Evolutionary conservation across 2,113 vertebrate genomes (phyloP), one percentile per base, ranked within the genome.

Genomic region (Rhabdomys dilectus): DNA sequence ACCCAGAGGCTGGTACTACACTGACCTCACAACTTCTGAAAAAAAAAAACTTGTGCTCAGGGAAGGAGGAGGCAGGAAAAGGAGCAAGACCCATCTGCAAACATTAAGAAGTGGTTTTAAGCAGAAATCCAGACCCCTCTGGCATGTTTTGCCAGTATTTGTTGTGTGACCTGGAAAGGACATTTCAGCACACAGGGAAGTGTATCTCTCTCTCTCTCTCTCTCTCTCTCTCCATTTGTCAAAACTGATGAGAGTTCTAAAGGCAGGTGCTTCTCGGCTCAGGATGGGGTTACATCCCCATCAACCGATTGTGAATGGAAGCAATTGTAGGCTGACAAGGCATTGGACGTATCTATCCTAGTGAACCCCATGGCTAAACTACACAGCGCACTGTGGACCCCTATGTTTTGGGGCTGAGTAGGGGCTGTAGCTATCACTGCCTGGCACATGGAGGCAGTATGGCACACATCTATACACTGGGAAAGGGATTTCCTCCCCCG

Each of bases 101-200:
- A 95, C n/a, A 62, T 36, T 45, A 34, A 11, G 53, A 51, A 42
- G 81, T 62, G 45, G 34, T 42, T 21, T 9, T 11, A 81, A n/a
- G 39, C 48, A 78, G 75, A 90, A 95, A 88, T 22, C 76, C n/a
- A n/a, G 77, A 36, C 39, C 70, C 56, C 51, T 8, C 53, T 7
- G 64, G 39, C 34, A 5, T 34, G 56, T 68, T 94, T 68, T 91
- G 66, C 82, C 51, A 29, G 58, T 48, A 64, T n/a, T 94, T 7
- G 0, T 39, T 36, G n/a, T 31, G 34, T 96, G 91, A 89, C 95
- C 91, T 96, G 95, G 95, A n/a, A 21, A 70, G 96, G 93, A 86
- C 92, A 88, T 21, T 89, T 82, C 31, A 42, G 70, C 58, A 39
- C 13, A 60, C 12, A 29, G 72, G 29, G 76, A 90, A 93, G 88